Percentiles rank a stretch among this genome's conserved stretches.
Conservation (phyloP, 2,888 invertebrate genomes). For the Cheilosia scutellata region DNA sequence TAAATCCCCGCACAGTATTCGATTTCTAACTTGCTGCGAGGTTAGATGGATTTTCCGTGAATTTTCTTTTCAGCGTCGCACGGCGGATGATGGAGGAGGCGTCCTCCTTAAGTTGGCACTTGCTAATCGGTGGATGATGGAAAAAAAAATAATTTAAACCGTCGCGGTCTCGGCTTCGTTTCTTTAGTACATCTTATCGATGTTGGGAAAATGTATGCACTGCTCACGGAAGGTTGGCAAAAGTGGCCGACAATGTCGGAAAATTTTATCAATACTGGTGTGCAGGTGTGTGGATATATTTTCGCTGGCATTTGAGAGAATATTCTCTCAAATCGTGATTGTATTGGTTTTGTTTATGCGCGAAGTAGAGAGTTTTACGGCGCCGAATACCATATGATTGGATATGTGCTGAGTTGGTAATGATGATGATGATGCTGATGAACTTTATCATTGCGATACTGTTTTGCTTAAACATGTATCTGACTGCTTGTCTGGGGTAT, state of each 20-base stretch:
- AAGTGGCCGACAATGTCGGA: constrained; percentile 21
- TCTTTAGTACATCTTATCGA: constrained; percentile 17
- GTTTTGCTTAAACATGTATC: constrained; percentile 5
- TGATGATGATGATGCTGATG: constrained; percentile 19
- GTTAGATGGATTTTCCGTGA: neutral
- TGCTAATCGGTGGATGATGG: constrained; percentile 54
- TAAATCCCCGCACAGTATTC: neutral
- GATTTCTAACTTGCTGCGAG: constrained; percentile 1
- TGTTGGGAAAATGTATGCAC: constrained; percentile 39
- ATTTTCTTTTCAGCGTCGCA: constrained; percentile 12
- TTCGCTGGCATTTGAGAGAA: constrained; percentile 5
- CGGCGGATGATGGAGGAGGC: constrained; percentile 13
- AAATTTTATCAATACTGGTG: constrained; percentile 17
- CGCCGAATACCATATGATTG: constrained; percentile 74
- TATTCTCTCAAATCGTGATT: neutral
- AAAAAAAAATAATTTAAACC: constrained; percentile 25
- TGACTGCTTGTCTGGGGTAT: constrained; percentile 34
- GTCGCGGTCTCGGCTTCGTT: constrained; percentile 37
- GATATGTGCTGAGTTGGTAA: constrained; percentile 11
- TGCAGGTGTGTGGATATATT: constrained; percentile 26
- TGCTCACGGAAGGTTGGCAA: constrained; percentile 19
- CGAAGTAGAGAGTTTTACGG: constrained; percentile 47
- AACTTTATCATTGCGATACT: too few relatives aligned
- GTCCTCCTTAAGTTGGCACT: constrained; percentile 57
- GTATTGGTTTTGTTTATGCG: constrained; percentile 77